Conservation (phyloP, 2,797 vertebrate genomes). For the Macrochelys suwanniensis region DNA sequence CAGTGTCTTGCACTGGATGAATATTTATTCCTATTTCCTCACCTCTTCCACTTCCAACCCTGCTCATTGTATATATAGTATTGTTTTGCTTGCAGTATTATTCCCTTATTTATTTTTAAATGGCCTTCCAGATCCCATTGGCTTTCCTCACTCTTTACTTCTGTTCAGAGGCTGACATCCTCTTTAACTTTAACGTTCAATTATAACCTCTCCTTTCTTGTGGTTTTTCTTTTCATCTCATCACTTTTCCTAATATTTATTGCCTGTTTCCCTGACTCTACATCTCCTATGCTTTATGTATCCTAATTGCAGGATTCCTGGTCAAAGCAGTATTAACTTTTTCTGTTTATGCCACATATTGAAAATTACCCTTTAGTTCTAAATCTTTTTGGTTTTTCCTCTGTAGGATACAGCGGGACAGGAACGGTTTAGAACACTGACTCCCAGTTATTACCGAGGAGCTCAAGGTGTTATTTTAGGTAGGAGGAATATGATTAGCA, state of each 20-base stretch:
- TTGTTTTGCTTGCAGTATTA: background rate
- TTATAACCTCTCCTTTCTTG: rapidly evolving
- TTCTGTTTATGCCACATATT: background rate
- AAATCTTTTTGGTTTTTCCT: background rate
- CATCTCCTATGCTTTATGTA: rapidly evolving
- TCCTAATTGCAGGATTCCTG: background rate
- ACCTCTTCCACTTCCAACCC: background rate
- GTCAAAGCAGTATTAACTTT: background rate
- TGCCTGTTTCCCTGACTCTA: rapidly evolving
- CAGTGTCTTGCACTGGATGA: background rate
- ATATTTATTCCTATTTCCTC: background rate
- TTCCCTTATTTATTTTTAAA: background rate
- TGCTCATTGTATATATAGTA: background rate
- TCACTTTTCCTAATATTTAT: background rate
- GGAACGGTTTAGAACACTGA: slow-evolving; percentile 65
- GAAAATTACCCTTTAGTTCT: background rate
- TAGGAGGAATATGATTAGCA: slow-evolving; percentile 6
- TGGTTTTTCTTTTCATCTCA: background rate
- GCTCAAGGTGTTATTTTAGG: slow-evolving; percentile 76
- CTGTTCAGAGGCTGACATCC: background rate
- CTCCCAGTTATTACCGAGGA: slow-evolving; percentile 71
- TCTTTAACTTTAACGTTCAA: background rate
- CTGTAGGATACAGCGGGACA: slow-evolving; percentile 75
- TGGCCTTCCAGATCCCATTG: background rate
- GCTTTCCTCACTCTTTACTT: rapidly evolving